These are phyloP conservation scores for Parnassius glacialis DNA, from an alignment of 2,888 invertebrate species.

Conservation along the genomic window DNA sequence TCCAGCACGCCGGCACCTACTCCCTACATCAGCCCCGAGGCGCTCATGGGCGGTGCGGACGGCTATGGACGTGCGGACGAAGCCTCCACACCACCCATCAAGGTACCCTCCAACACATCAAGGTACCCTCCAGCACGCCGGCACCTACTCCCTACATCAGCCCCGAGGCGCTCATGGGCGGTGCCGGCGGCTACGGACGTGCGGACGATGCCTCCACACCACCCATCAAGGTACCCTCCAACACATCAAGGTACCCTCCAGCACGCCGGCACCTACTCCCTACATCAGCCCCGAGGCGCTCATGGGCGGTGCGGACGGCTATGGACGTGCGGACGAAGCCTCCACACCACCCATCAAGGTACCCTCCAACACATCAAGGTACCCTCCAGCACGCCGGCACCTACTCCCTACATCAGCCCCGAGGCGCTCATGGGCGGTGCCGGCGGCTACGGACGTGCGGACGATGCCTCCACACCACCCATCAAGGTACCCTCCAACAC, in stretches of 20 bases:
- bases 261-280: no score
- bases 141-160: slow-evolving; percentile 96
- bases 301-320: slow-evolving; percentile 81
- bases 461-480: slow-evolving; percentile 52
- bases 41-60: slow-evolving; percentile 84
- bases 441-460: slow-evolving; percentile 55
- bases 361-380: slow-evolving; percentile 84
- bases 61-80: slow-evolving; percentile 49
- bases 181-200: slow-evolving; percentile 67
- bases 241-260: slow-evolving; percentile 61
- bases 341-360: slow-evolving; percentile 51
- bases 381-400: no score
- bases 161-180: slow-evolving; percentile 92
- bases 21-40: slow-evolving; percentile 94
- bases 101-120: slow-evolving; percentile 49
- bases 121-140: slow-evolving; percentile 45
- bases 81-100: slow-evolving; percentile 56
- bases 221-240: slow-evolving; percentile 40
- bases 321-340: slow-evolving; percentile 45
- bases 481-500: slow-evolving; percentile 75
- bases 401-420: slow-evolving; percentile 98
- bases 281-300: slow-evolving; percentile 98
- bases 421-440: slow-evolving; percentile 91
- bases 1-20: no score
- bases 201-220: slow-evolving; percentile 47